Percentiles rank a stretch among this genome's conserved stretches.
Conservation (phyloP, 1,140 invertebrate genomes). For the Fopius arisanus region DNA sequence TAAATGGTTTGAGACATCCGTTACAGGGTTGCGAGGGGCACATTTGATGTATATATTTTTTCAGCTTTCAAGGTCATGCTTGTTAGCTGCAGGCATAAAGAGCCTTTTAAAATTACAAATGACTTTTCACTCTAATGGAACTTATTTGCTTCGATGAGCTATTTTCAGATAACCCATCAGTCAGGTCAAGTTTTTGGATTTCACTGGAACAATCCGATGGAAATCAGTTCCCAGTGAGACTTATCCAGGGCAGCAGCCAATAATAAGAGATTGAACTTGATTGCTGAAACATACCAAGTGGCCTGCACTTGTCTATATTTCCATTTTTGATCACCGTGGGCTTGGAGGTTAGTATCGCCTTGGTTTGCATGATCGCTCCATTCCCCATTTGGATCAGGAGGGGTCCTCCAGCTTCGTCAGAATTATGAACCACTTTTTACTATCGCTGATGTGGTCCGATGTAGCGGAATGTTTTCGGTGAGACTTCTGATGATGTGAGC, state of each 20-base stretch:
- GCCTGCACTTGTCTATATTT: constrained; percentile 39
- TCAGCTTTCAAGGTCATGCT: too few species aligned
- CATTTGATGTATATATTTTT: too few species aligned
- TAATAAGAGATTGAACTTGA: constrained; percentile 27
- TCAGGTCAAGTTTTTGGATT: neutral
- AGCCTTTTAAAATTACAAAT: too few species aligned
- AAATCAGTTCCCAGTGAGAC: neutral
- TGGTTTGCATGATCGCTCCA: constrained; percentile 19
- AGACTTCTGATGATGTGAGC: neutral
- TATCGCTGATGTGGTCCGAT: constrained; percentile 33
- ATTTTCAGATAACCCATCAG: too few species aligned
- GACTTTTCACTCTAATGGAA: too few species aligned
- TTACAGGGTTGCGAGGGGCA: too few species aligned
- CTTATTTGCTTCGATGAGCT: too few species aligned
- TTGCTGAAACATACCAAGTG: constrained; percentile 51
- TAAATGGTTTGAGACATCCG: too few species aligned
- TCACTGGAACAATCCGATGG: neutral
- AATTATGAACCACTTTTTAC: constrained; percentile 16
- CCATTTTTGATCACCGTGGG: constrained; percentile 30
- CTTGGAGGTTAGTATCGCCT: constrained; percentile 13
- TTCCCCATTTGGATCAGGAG: constrained; percentile 25
- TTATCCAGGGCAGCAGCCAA: neutral
- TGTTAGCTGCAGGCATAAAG: too few species aligned
- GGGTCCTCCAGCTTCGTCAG: neutral
- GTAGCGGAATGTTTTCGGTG: constrained; percentile 37